Evolutionary conservation across 2,113 vertebrate genomes (phyloP).

Genomic region (Recurvirostra avosetta): DNA sequence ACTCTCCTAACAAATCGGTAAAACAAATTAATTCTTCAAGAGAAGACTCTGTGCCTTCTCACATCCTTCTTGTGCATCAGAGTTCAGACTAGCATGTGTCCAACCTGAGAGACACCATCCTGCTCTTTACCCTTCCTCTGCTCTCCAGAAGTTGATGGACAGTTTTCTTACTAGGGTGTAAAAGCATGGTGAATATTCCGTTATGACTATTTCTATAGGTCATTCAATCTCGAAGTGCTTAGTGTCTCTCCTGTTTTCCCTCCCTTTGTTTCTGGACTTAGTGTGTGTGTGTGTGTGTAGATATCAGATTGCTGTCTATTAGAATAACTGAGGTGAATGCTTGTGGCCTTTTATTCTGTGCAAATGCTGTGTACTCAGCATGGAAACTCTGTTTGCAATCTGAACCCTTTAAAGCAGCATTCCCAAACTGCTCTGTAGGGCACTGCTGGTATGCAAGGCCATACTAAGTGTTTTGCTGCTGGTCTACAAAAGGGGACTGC

Average conservation of each 20-base stretch:
- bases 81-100: not conserved
- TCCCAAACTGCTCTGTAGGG: not conserved
- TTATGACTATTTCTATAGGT: not conserved
- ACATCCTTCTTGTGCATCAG: not conserved
- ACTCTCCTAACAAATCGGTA: not conserved
- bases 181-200: not conserved
- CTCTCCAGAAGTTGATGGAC: not conserved
- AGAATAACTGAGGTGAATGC: not conserved
- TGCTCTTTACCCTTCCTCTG: not conserved
- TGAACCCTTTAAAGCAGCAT: not conserved
- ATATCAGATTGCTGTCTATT: not conserved
- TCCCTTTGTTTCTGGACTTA: not conserved
- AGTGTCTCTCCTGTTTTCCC: not conserved
- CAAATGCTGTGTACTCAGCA: not conserved
- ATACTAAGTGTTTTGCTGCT: not conserved
- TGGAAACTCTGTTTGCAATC: not conserved
- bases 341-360: not conserved
- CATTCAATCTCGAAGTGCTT: not conserved
- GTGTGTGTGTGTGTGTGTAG: not conserved
- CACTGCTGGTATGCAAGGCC: not conserved
- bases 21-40: not conserved
- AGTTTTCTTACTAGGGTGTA: not conserved
- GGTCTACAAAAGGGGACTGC: not conserved
- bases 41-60: not conserved
- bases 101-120: fast-evolving